phyloP scores from a whole-genome alignment of 2,888 invertebrate genomes.

The Synanthedon vespiformis region DNA sequence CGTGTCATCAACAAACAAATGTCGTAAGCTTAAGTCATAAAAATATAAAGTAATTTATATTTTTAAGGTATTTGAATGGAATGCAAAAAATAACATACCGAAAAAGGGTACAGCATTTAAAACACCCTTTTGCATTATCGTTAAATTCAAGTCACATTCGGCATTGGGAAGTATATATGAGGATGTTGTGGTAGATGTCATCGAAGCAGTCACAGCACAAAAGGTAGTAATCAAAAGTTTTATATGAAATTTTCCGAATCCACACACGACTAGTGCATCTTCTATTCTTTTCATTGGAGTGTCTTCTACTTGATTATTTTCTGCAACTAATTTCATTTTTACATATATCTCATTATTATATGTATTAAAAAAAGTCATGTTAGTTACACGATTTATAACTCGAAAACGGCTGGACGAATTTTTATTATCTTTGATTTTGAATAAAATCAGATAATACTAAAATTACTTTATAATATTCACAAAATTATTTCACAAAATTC shows the following conservation, averaged over 20 bases:
- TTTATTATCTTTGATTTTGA: no score
- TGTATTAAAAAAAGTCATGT: no score
- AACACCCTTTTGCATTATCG: conserved; percentile 32
- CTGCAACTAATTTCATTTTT: conserved; percentile 3
- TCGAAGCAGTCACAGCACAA: conserved; percentile 21
- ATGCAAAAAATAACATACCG: conserved; percentile 17
- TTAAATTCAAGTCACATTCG: conserved; percentile 37
- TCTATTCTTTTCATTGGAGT: conserved; percentile 34
- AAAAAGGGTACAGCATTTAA: conserved; percentile 36
- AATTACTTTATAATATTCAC: no score
- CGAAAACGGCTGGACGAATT: no score
- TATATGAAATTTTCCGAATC: conserved; percentile 34
- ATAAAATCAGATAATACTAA: no score
- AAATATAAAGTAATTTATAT: no score
- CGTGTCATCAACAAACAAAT: no score
- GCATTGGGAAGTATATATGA: conserved; percentile 37
- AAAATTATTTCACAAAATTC: no score
- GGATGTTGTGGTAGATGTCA: conserved; percentile 27
- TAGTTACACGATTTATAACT: no score
- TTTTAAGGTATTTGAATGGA: no score
- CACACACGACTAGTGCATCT: conserved; percentile 28
- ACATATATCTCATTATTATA: no score
- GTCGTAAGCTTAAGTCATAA: no score
- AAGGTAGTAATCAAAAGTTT: conserved; percentile 24
- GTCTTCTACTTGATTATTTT: conserved; percentile 4